phyloP scores from a whole-genome alignment of 2,797 vertebrate species.

The Sebastes trivittatus region DNA sequence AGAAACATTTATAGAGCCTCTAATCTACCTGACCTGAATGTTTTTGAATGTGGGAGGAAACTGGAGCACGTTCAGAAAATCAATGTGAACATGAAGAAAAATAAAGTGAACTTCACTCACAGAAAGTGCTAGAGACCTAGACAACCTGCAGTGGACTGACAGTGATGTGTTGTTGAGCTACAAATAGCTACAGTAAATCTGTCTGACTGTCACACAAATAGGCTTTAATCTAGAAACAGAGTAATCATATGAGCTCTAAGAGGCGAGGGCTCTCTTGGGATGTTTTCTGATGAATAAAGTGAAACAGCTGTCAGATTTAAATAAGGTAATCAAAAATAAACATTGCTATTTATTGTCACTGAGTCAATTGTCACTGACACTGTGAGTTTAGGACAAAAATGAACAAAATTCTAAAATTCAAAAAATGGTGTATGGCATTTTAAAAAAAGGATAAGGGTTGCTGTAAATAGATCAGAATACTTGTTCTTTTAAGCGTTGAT shows the following conservation, averaged over 20 bases:
- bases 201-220: background rate
- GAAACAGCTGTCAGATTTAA: background rate
- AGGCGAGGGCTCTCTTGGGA: background rate
- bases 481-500: background rate
- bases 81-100: conserved; percentile 39
- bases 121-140: background rate
- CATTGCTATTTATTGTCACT: background rate
- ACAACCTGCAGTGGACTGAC: conserved; percentile 21
- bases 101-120: conserved; percentile 20
- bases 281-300: conserved; percentile 19
- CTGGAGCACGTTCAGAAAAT: conserved; percentile 58
- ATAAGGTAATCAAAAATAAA: background rate
- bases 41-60: conserved; percentile 62
- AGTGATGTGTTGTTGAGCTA: conserved; percentile 1
- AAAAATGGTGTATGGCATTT: background rate
- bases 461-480: background rate
- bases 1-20: conserved; percentile 62
- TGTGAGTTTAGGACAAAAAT: background rate
- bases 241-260: background rate
- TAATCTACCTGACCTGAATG: conserved; percentile 66
- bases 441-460: background rate
- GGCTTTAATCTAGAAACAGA: conserved; percentile 11
- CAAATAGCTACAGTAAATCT: conserved; percentile 1
- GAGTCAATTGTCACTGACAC: background rate
- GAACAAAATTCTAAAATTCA: background rate